These are phyloP conservation scores for Ormia ochracea DNA, from an alignment of 2,888 invertebrate species.

Conservation along the genomic window DNA sequence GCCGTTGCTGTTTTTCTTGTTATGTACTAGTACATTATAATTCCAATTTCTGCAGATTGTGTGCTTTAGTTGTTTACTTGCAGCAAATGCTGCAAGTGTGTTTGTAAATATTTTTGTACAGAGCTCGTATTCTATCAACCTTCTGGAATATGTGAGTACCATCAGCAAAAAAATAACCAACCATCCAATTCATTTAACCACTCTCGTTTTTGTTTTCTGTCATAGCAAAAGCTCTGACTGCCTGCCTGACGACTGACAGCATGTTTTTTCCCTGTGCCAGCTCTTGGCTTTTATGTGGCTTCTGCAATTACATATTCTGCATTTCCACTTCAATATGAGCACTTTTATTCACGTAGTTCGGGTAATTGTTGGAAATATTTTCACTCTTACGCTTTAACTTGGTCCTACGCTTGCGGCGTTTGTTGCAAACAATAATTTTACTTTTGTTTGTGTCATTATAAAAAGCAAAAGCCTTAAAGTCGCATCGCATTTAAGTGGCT, in stretches of 20 bases:
- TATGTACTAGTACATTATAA: conserved; percentile 19
- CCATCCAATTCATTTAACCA: conserved; percentile 54
- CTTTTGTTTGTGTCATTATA: conserved; percentile 57
- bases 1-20: conserved; percentile 5
- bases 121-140: conserved; percentile 52
- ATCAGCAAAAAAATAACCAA: conserved; percentile 1
- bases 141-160: conserved; percentile 11
- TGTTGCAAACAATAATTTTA: conserved; percentile 60
- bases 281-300: conserved; percentile 55
- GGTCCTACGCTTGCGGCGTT: conserved; percentile 54
- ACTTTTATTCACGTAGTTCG: not conserved
- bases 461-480: conserved; percentile 52
- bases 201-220: conserved; percentile 62
- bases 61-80: conserved; percentile 9
- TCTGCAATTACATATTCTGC: conserved; percentile 58
- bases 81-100: conserved; percentile 35
- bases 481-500: conserved; percentile 14
- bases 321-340: conserved; percentile 29
- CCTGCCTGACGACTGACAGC: not conserved
- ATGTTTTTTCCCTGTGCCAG: conserved; percentile 5
- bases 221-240: conserved; percentile 30
- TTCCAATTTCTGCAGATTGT: conserved; percentile 41
- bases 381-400: conserved; percentile 17
- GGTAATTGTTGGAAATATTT: not conserved
- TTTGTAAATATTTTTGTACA: conserved; percentile 28